Evolutionary conservation across 2,113 vertebrate species (phyloP).

Genomic region (Grus americana): DNA sequence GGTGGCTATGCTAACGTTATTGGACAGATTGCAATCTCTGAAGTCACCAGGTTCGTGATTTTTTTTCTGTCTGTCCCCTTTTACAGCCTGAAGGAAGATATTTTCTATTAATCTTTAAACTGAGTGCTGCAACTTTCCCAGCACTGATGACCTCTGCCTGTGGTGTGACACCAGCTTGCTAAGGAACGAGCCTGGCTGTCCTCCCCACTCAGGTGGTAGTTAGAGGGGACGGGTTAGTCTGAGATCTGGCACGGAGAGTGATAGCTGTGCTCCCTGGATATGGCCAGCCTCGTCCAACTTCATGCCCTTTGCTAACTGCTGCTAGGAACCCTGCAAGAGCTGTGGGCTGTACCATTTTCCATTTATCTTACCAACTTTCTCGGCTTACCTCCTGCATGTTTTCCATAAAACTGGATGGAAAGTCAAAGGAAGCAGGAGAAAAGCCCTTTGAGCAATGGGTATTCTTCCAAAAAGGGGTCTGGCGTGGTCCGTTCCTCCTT

Average conservation of each 20-base stretch:
- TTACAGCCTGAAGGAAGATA: neutral
- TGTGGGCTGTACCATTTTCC: neutral
- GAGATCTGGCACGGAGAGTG: neutral
- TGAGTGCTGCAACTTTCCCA: neutral
- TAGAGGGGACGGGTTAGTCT: neutral
- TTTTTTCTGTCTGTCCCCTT: neutral
- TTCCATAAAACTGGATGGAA: neutral
- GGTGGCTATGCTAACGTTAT: neutral
- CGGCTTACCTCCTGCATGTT: neutral
- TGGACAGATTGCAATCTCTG: neutral
- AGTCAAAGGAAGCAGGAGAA: neutral
- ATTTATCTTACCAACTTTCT: neutral
- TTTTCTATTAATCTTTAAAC: slow-evolving; percentile 22
- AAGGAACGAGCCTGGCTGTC: neutral
- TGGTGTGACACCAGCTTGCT: neutral
- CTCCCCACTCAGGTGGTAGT: neutral
- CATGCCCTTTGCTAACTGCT: neutral
- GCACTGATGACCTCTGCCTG: neutral
- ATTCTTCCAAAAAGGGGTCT: neutral
- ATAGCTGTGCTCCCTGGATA: neutral
- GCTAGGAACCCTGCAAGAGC: neutral
- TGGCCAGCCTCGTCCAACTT: neutral
- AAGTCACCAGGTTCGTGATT: neutral
- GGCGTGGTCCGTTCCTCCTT: neutral
- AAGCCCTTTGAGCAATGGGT: neutral